These are phyloP conservation scores for Polydrusus cervinus DNA, from an alignment of 2,888 invertebrate species.

Conservation along the genomic window DNA sequence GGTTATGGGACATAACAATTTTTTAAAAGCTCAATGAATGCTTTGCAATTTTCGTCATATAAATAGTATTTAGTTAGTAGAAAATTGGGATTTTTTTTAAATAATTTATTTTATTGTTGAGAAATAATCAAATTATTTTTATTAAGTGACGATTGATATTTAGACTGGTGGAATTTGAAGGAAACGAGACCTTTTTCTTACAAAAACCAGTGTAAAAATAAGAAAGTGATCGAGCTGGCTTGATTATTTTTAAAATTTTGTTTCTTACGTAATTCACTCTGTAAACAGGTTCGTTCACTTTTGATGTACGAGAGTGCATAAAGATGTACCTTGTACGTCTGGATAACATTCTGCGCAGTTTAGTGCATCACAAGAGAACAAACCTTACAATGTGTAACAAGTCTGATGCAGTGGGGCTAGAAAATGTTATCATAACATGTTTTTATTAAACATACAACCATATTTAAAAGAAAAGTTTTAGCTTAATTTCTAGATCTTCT, in stretches of 20 bases:
- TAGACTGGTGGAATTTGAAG: slow-evolving; percentile 6
- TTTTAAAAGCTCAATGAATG: slow-evolving; percentile 16
- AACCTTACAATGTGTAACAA: slow-evolving; percentile 15
- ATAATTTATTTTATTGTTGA: not conserved
- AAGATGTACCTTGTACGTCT: no score
- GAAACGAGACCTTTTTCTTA: not conserved
- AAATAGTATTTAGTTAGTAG: slow-evolving; percentile 10
- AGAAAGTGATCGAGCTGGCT: slow-evolving; percentile 2
- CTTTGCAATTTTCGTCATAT: slow-evolving; percentile 3
- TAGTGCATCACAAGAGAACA: no score
- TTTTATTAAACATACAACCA: no score
- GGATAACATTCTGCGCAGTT: no score
- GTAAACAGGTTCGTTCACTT: no score
- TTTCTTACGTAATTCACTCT: slow-evolving; percentile 8
- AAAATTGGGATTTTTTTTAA: not conserved
- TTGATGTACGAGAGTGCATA: no score
- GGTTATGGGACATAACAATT: not conserved
- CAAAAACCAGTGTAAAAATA: slow-evolving; percentile 10
- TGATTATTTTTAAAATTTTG: not conserved
- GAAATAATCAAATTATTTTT: not conserved
- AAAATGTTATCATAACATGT: slow-evolving; percentile 1
- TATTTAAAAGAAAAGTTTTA: no score
- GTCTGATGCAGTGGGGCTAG: slow-evolving; percentile 10
- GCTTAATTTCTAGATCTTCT: no score
- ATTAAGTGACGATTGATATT: slow-evolving; percentile 13